Evolutionary conservation across 2,797 vertebrate genomes (phyloP), one percentile per base, ranked within the genome.

Genomic region (Danio jaintianensis): DNA sequence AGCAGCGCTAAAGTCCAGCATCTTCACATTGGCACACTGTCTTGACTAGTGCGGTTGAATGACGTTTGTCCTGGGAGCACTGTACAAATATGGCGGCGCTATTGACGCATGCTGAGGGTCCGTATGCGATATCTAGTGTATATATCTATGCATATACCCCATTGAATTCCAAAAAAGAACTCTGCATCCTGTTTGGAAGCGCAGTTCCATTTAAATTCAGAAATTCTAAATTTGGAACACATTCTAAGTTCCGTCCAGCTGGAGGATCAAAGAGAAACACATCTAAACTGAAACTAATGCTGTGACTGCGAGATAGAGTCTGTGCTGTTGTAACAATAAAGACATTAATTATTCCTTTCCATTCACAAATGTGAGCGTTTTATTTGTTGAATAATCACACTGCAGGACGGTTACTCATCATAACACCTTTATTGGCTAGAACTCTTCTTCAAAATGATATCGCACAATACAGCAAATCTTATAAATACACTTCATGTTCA

Each of bases 391-490:
- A 1, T 53, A 1, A 11, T 63, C 45, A 20, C 64, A 29, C 29
- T 10, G 5, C 16, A 56, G 43, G 43, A 10, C 64, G 6, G 1
- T 45, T 12, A 70, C 13, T 70, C n/a, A 62, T 70, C 36, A 36
- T 36, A 69, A 78, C 52, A 50, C 12, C 89, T 93, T 93, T 90
- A 93, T 93, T 93, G 83, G 83, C 81, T 74, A 83, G 71, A 89
- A 88, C 89, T 91, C 82, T 86, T 92, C 90, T 92, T 85, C 77
- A 88, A 91, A 93, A 92, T 88, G 89, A 90, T 89, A 92, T 91
- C 88, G 82, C 91, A 95, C 93, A 91, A 89, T 88, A 90, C 84
- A 79, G 77, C 67, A 70, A 62, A 91, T 86, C 90, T 89, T 91
- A 89, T 85, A 84, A 87, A 90, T 87, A 85, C 88, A 88, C 82